Evolutionary conservation across 2,888 invertebrate species (phyloP).

Genomic region (Limnephilus marmoratus): DNA sequence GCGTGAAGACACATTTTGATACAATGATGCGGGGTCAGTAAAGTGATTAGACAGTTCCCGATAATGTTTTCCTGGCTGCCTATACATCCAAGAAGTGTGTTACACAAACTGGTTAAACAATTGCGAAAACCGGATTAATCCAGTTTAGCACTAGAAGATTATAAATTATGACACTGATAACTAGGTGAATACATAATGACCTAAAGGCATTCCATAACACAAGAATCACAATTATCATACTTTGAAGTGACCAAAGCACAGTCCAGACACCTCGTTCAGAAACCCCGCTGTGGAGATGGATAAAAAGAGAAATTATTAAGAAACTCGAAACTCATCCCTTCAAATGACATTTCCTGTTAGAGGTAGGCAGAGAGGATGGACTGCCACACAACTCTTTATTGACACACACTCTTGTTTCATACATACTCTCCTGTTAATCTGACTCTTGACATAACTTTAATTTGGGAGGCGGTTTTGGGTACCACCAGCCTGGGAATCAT

Average conservation of each 20-base stretch:
- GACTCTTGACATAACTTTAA: too few species aligned
- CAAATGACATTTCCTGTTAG: too few species aligned
- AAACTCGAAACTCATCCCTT: too few species aligned
- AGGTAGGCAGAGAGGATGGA: too few species aligned
- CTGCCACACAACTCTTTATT: too few species aligned
- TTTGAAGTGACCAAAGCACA: background rate
- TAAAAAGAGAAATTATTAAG: too few species aligned
- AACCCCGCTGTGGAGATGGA: too few species aligned
- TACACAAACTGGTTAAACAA: conserved; percentile 25
- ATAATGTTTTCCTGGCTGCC: background rate
- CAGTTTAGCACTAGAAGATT: background rate
- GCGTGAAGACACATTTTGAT: background rate
- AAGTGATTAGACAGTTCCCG: conserved; percentile 22
- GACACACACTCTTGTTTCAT: too few species aligned
- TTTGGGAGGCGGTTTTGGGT: too few species aligned
- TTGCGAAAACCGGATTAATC: background rate
- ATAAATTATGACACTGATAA: conserved; percentile 2
- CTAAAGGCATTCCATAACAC: conserved; percentile 1
- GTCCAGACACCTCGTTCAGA: background rate
- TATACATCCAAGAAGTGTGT: background rate
- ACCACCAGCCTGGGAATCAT: too few species aligned
- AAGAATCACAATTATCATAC: background rate
- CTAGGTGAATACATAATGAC: background rate
- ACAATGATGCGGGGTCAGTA: background rate
- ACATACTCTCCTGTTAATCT: too few species aligned